These are phyloP conservation scores for Sebastes flavidus DNA, from an alignment of 2,797 vertebrate genomes.

Conservation along the genomic window DNA sequence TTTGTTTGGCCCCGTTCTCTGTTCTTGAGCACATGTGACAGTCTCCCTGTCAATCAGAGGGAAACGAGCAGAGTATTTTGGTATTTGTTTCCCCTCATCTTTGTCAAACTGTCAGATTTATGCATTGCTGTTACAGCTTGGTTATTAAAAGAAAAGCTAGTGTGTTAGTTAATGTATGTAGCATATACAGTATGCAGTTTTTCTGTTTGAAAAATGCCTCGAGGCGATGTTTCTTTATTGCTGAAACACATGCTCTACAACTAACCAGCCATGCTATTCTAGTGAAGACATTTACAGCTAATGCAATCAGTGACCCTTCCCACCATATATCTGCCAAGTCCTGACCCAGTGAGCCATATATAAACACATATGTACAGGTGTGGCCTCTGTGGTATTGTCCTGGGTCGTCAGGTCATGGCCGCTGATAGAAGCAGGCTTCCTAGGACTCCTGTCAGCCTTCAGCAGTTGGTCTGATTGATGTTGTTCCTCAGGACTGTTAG, in stretches of 20 bases:
- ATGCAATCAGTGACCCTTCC: slow-evolving; percentile 19
- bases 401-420: slow-evolving; percentile 36
- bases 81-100: background rate
- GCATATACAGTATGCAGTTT: background rate
- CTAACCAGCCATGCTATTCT: background rate
- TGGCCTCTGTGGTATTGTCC: slow-evolving; percentile 28
- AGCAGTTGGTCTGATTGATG: slow-evolving; percentile 83
- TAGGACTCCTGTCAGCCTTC: slow-evolving; percentile 60
- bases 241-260: background rate
- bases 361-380: slow-evolving; percentile 11
- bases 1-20: slow-evolving; percentile 34
- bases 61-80: slow-evolving; percentile 12
- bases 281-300: slow-evolving; percentile 20
- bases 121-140: background rate
- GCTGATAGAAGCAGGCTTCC: background rate
- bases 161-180: background rate
- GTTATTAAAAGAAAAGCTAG: background rate
- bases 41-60: slow-evolving; percentile 75
- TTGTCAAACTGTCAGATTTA: background rate
- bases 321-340: slow-evolving; percentile 46
- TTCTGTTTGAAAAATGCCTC: background rate
- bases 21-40: slow-evolving; percentile 79
- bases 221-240: background rate
- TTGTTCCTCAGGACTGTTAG: slow-evolving; percentile 78
- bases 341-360: slow-evolving; percentile 14